Conservation (phyloP, 1,140 invertebrate species). For the Bombyx mori region ASM3026992v2 NC_085116.1:8915001-8915500, state of each 20-base stretch:
- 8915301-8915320: constrained; percentile 92
- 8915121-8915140: constrained; percentile 39
- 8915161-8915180: constrained; percentile 95
- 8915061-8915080: no score
- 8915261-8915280: constrained; percentile 98
- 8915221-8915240: constrained; percentile 90
- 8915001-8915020: no score
- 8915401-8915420: not conserved
- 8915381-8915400: not conserved
- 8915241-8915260: constrained; percentile 95
- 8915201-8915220: constrained; percentile 89
- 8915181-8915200: constrained; percentile 91
- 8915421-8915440: not conserved
- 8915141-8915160: constrained; percentile 97
- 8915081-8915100: no score
- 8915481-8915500: not conserved
- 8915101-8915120: no score
- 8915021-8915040: no score
- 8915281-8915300: constrained; percentile 97
- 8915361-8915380: not conserved
- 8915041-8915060: no score
- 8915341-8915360: not conserved
- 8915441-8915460: no score
- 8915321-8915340: not conserved
- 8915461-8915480: no score